These are phyloP conservation scores for Leucophora obtusa DNA, from an alignment of 2,888 invertebrate species.

Conservation along the genomic window DNA sequence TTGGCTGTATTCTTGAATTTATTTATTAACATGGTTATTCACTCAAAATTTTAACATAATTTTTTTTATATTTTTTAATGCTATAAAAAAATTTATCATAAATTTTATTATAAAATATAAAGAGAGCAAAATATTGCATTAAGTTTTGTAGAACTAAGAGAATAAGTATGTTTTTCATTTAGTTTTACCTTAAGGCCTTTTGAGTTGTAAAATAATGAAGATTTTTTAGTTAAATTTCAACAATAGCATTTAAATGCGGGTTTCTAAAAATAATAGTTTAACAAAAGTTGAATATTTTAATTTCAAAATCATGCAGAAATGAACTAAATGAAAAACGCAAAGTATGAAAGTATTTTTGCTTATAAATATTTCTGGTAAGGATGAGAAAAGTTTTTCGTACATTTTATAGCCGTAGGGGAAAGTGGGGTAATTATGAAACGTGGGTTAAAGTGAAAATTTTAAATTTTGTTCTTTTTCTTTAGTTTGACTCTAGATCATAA, in stretches of 20 bases:
- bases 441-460: too few relatives aligned
- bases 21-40: slow-evolving; percentile 62
- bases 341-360: too few relatives aligned
- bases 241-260: neutral
- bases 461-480: too few relatives aligned
- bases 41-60: slow-evolving; percentile 56
- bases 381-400: too few relatives aligned
- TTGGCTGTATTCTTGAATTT: slow-evolving; percentile 33
- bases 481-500: too few relatives aligned
- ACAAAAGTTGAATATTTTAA: neutral
- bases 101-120: slow-evolving; percentile 21
- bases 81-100: slow-evolving; percentile 59
- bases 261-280: neutral
- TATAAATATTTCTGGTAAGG: too few relatives aligned
- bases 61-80: slow-evolving; percentile 37
- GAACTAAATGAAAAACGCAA: neutral
- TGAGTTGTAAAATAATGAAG: slow-evolving; percentile 25
- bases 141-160: slow-evolving; percentile 3
- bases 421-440: too few relatives aligned
- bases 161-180: slow-evolving; percentile 28
- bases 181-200: slow-evolving; percentile 8
- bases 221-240: slow-evolving; percentile 4
- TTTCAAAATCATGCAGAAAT: neutral
- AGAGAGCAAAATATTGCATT: neutral
- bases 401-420: too few relatives aligned